Evolutionary conservation across 2,113 vertebrate genomes (phyloP), one percentile per base, ranked within the genome.

Genomic region (Numenius arquata): DNA sequence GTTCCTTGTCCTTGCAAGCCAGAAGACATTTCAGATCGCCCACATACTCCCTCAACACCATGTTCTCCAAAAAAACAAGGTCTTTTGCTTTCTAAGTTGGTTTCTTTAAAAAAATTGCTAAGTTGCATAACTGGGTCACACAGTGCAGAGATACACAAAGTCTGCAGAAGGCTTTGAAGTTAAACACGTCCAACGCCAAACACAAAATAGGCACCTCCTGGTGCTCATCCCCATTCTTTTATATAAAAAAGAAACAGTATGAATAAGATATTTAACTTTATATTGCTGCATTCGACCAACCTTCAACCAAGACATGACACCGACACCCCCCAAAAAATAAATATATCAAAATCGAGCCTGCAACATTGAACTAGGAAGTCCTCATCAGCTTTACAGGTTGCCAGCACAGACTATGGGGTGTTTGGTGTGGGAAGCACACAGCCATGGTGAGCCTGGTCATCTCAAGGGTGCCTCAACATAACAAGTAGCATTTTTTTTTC

Each of bases 1-100:
- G 89, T 90, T 93, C 95, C 92, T 83, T 93, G 91, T 84, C 93
- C 96, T 96, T 89, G 95, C 74, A 85, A 59, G 56, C 75, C 86
- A 92, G 25, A 65, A 95, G 77, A 67, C 91, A 67, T 90, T 78
- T 89, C 72, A n/a, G 48, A 94, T 94, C 52, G 76, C 88, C 94
- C 91, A 91, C 78, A 59, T 29, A 92, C 88, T 95, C 85, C 92
- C 66, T 81, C 92, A 70, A 20, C 92, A 83, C 87, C 61, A 29
- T 14, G 43, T 71, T 96, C 80, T 92, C 91, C 75, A 66, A 97
- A 67, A 89, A 96, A 86, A 75, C 75, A 94, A 91, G 74, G 80
- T 56, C 71, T 91, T 55, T 58, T 91, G 74, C 88, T 93, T 93
- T 66, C 79, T 72, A 91, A 74, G 52, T 32, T 56, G 74, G 45